phyloP scores from a whole-genome alignment of 92 coral and sea anemone genomes.

The Porites lobata region DNA sequence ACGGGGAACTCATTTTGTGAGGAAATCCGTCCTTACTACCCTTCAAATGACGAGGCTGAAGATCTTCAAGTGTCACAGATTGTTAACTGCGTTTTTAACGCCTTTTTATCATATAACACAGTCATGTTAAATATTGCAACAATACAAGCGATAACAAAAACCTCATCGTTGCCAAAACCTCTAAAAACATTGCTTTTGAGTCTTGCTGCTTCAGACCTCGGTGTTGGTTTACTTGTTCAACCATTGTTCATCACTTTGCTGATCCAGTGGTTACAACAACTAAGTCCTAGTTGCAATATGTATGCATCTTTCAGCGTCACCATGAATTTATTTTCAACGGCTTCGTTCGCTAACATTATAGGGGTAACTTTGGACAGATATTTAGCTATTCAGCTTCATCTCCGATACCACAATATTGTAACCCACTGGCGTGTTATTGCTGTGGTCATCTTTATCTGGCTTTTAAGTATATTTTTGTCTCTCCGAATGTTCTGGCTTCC shows the following conservation, averaged over 20 bases:
- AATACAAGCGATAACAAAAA: no score
- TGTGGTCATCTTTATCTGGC: no score
- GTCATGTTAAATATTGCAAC: background rate
- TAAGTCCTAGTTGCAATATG: background rate
- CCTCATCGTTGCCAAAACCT: no score
- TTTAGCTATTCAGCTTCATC: slow-evolving; percentile 15
- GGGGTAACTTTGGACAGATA: background rate
- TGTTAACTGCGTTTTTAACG: background rate
- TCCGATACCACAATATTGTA: background rate
- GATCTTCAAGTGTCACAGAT: background rate
- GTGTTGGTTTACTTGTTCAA: background rate
- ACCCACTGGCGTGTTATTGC: no score
- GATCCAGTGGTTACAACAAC: background rate
- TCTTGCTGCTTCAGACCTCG: background rate
- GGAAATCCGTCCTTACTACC: background rate
- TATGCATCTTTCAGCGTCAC: background rate
- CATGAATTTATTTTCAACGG: background rate
- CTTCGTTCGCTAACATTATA: background rate
- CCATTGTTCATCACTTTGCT: background rate
- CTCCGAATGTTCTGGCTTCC: background rate
- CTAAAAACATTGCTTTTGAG: no score
- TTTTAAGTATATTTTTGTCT: background rate
- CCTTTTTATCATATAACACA: background rate
- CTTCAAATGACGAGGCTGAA: background rate
- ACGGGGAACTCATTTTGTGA: background rate